phyloP scores from a whole-genome alignment of 2,797 vertebrate species.

The Ceryle rudis region DNA sequence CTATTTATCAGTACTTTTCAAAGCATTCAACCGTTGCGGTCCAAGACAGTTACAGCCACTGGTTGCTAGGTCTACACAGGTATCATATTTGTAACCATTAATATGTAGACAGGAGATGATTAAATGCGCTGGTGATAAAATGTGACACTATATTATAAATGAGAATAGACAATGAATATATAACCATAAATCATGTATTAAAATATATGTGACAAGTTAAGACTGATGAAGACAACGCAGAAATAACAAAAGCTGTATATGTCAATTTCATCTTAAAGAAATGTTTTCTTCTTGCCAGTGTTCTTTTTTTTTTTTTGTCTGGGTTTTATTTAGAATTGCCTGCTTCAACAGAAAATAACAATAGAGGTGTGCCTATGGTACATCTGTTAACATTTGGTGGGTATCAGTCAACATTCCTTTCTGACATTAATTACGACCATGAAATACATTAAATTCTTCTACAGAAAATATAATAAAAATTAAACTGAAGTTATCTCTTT shows the following conservation, averaged over 20 bases:
- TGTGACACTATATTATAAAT: conserved; percentile 90
- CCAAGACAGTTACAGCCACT: conserved; percentile 82
- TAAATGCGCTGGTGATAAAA: conserved; percentile 88
- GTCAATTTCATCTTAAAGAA: conserved; percentile 62
- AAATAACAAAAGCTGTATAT: conserved; percentile 74
- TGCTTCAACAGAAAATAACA: conserved; percentile 33
- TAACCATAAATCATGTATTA: conserved; percentile 93
- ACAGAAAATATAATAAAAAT: background rate
- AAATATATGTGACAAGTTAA: conserved; percentile 84
- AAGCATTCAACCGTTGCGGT: conserved; percentile 71
- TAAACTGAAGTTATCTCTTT: background rate
- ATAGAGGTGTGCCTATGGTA: background rate
- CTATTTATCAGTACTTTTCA: conserved; percentile 66
- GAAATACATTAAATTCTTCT: background rate
- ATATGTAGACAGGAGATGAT: conserved; percentile 92
- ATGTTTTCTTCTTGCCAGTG: conserved; percentile 47
- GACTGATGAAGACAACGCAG: conserved; percentile 75
- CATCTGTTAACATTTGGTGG: background rate
- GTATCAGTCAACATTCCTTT: background rate
- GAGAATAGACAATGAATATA: conserved; percentile 85
- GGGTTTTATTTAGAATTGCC: conserved; percentile 38
- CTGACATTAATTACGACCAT: background rate
- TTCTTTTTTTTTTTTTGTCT: conserved; percentile 39
- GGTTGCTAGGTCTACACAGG: conserved; percentile 82
- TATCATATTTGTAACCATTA: conserved; percentile 89